Evolutionary conservation across 2,797 vertebrate species (phyloP).

Genomic region (Champsocephalus gunnari): DNA sequence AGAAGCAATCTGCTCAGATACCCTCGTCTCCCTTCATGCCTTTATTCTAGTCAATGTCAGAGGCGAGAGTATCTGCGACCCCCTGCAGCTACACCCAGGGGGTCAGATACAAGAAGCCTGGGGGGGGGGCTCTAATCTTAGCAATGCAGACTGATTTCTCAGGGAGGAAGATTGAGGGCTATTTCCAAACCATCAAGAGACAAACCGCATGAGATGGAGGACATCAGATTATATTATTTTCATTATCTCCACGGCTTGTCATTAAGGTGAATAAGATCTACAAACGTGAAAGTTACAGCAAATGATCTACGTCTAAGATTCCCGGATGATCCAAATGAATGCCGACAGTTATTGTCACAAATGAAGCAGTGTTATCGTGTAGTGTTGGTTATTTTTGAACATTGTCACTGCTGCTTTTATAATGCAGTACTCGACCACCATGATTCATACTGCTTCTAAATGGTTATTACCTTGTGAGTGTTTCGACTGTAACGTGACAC

Average conservation of each 20-base stretch:
- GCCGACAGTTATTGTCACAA: neutral
- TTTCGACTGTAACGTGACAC: neutral
- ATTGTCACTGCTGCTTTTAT: neutral
- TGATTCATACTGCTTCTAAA: neutral
- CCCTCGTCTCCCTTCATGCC: neutral
- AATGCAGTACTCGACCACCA: neutral
- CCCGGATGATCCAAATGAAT: neutral
- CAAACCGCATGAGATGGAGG: slow-evolving; percentile 9
- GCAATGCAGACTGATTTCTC: slow-evolving; percentile 62
- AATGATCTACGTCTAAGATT: neutral
- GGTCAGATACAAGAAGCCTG: slow-evolving; percentile 47
- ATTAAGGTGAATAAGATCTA: neutral
- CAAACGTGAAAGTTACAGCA: neutral
- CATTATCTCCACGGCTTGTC: neutral
- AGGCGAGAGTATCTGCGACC: slow-evolving; percentile 34
- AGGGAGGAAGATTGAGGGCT: slow-evolving; percentile 27
- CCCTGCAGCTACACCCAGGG: slow-evolving; percentile 41
- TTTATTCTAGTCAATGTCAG: slow-evolving; percentile 37
- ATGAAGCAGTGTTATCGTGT: neutral
- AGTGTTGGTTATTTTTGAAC: neutral
- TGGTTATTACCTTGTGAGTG: neutral
- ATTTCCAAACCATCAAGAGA: slow-evolving; percentile 32
- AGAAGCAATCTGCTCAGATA: slow-evolving; percentile 27
- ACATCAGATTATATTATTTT: slow-evolving; percentile 2
- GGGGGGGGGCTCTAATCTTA: slow-evolving; percentile 59